These are phyloP conservation scores for Saccostrea glomerata DNA, from an alignment of 1,140 invertebrate species.

Conservation along the genomic window DNA sequence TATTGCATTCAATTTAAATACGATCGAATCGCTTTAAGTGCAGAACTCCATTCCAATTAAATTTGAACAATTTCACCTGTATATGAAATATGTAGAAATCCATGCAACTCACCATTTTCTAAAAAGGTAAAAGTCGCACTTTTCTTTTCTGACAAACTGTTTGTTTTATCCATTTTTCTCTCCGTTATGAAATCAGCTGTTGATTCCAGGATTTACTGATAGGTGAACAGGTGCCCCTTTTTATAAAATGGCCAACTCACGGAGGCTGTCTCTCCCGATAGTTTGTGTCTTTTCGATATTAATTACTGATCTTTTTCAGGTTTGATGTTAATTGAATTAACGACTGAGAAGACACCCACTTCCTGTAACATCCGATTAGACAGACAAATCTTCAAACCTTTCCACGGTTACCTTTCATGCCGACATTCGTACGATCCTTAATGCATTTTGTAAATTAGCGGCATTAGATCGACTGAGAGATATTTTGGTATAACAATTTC, in stretches of 20 bases:
- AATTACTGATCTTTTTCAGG: constrained; percentile 30
- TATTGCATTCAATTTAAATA: too few species aligned
- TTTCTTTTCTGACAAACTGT: background rate
- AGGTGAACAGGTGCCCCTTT: background rate
- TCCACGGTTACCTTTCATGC: constrained; percentile 5
- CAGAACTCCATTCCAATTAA: background rate
- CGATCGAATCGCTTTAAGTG: background rate
- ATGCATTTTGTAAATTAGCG: constrained; percentile 36
- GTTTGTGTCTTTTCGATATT: constrained; percentile 7
- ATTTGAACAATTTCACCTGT: background rate
- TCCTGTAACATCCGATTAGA: constrained; percentile 7
- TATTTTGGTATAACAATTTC: constrained; percentile 12
- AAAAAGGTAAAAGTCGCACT: background rate
- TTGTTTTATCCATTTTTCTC: background rate
- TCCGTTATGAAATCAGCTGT: background rate
- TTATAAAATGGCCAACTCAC: background rate
- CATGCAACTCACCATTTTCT: constrained; percentile 20
- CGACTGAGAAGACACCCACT: constrained; percentile 1
- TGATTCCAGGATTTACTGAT: background rate
- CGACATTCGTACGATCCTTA: constrained; percentile 1
- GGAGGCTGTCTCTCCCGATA: background rate
- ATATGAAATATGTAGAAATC: background rate
- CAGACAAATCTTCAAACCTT: constrained; percentile 2
- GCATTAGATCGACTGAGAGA: background rate
- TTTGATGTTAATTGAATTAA: constrained; percentile 37